phyloP scores from a whole-genome alignment of 2,888 invertebrate species.

The Formica aserva region DNA sequence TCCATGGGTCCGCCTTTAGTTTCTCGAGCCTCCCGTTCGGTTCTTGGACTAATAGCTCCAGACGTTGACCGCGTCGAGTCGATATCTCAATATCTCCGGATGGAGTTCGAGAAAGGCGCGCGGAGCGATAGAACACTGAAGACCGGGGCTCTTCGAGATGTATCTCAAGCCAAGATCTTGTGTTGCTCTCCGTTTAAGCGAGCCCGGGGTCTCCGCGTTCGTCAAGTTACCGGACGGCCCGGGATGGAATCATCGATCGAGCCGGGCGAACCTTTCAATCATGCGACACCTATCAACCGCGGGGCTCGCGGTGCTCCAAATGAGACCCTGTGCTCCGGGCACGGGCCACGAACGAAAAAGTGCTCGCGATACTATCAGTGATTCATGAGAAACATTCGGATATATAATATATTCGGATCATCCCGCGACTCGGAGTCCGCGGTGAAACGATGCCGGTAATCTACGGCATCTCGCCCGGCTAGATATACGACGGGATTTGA shows the following conservation, averaged over 20 bases:
- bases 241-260: constrained; percentile 82
- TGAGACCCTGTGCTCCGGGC: constrained; percentile 56
- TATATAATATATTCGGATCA: constrained; percentile 69
- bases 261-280: constrained; percentile 80
- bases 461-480: constrained; percentile 45
- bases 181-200: constrained; percentile 70
- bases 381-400: constrained; percentile 75
- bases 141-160: constrained; percentile 52
- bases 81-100: constrained; percentile 80
- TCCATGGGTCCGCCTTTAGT: constrained; percentile 20
- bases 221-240: constrained; percentile 62
- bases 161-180: constrained; percentile 65
- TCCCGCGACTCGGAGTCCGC: constrained; percentile 50
- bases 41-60: constrained; percentile 75
- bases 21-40: constrained; percentile 49
- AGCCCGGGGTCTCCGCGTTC: constrained; percentile 54
- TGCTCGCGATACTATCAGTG: constrained; percentile 74
- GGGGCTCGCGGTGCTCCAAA: constrained; percentile 76
- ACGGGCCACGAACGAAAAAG: constrained; percentile 58
- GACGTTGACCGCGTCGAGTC: constrained; percentile 72
- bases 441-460: constrained; percentile 57
- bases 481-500: constrained; percentile 21
- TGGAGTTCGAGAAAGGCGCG: constrained; percentile 41
- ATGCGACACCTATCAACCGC: constrained; percentile 80
- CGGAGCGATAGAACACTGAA: constrained; percentile 63